Base-by-base conservation (phyloP, 2,113 vertebrate species). In the Serilophus lunatus region DNA sequence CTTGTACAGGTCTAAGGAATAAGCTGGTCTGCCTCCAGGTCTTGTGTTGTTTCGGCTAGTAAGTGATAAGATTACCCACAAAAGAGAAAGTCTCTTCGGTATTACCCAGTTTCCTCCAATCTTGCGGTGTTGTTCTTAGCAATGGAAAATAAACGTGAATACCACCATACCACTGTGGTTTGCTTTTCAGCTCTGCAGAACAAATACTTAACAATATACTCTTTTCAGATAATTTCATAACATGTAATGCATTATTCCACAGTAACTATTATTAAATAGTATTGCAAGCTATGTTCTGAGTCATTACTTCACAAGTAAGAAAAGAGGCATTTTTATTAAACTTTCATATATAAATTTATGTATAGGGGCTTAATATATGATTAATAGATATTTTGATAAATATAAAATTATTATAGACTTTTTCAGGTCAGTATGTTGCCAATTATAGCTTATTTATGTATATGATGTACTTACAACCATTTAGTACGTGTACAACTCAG, bases 21-120 rank as follows among this genome's bases (percentile, higher is more conserved):
- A 65, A 42, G 0, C 0, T 10, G 10, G 10, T 66, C 36, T 70
- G 13, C 13, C n/a, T 66, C 13, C 12, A 80, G 16, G 7, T 44
- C 18, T 59, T 63, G 17, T 31, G 13, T 31, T 82, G n/a, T 54
- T 88, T 86, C 56, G 72, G 7, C 22, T 66, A 8, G 18, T 10
- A 53, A 14, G 16, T 47, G 16, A 81, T 14, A 51, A n/a, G 72
- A 61, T 90, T 83, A 38, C 22, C 18, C 19, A 26, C 35, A 86
- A 89, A 74, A 20, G 18, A 82, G 16, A 80, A 61, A 79, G 10
- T 10, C 0, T 40, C 16, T 25, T 13, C 40, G 53, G 4, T 69
- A 74, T 40, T 47, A 56, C 53, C 24, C 24, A 65, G 18, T 90
- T 88, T 66, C 9, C 22, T 86, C 51, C 2, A 4, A 0, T 42